Base-by-base conservation (phyloP, 2,888 invertebrate species). In the Drosophila robusta region DNA sequence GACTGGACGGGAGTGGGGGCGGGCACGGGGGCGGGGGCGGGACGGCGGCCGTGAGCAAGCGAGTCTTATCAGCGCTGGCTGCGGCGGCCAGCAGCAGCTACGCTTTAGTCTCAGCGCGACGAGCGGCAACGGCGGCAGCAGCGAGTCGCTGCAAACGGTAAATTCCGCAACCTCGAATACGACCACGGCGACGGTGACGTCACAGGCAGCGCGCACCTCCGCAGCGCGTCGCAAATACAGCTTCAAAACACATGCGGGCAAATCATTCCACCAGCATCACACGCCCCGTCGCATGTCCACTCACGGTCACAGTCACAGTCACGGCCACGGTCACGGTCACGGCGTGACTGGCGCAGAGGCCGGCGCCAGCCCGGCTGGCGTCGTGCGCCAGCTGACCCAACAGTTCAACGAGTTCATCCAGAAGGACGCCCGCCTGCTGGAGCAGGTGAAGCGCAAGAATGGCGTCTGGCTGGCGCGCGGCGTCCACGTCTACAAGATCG, bases 361-460 rank as follows among this genome's bases (percentile, higher is more conserved):
- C 38, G 54, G 5, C 50, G 50, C 41, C 3, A 39, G 14, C 16
- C 1, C n/a, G 50, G 1, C 4, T 12, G 95, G 93, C 79, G 94
- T 94, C 90, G 96, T 96, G 36, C 94, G 95, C 47, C 94, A 95
- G 89, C 90, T 96, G 63, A 95, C 95, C 1, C 94, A 94, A 73
- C 95, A 95, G 87, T 96, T 95, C 84, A 95, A 96, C 88, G 94
- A 95, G 89, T 93, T 95, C 83, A 93, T 94, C 70, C 91, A 92
- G 57, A 91, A 91, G 68, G 92, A 92, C 69, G 86, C 87, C 11
- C 87, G 89, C 4, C 86, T 93, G 7, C 89, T 93, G 41, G 94
- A 93, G 73, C 94, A 94, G 85, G 93, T 94, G 5, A 94, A 94
- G 90, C 92, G 94, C 55, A 94, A 94, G 81, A 93, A 87, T 90